Evolutionary conservation across 2,888 invertebrate species (phyloP), one percentile per base, ranked within the genome.

Genomic region (Autographa gamma): DNA sequence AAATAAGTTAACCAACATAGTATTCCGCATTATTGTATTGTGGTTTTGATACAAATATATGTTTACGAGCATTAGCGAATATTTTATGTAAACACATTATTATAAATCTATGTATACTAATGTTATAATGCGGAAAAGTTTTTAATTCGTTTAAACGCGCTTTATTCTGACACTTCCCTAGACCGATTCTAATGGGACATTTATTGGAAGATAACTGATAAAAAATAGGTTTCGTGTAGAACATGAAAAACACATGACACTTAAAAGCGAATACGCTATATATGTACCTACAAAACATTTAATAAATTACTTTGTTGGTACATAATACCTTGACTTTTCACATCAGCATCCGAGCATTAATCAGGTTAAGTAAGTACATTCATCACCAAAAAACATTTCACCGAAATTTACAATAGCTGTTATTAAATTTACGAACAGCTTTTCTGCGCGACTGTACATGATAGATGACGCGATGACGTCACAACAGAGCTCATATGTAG

Each of bases 381-480:
- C 25, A 72, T 63, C 65, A 68, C 65, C 32, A 71, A 80, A 76
- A 77, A 79, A 69, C 63, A 74, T 60, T 66, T 59, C 66, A 14
- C 48, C 43, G 8, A 54, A 65, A 59, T 69, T 63, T 65, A 48
- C 65, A 80, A 77, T 72, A 80, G 80, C 77, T 66, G 67, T 65
- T 73, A 77, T 73, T 80, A 80, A 80, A 80, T 80, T 80, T 68
- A 16, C 56, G 41, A 63, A 66, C 65, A 19, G 60, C 58, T 69
- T 63, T 67, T 64, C 66, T 54, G 18, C 74, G 58, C 69, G 18
- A 66, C 63, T 67, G 69, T 74, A 65, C 66, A 66, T 79, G 81
- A 79, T 79, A 65, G 69, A 81, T 79, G 75, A 66, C 32, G 59
- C 78, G 56, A 63, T 74, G 71, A 78, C 79, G 66, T 66, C 63